These are phyloP conservation scores for Hemaris fuciformis DNA, from an alignment of 2,888 invertebrate species.

Conservation along the genomic window DNA sequence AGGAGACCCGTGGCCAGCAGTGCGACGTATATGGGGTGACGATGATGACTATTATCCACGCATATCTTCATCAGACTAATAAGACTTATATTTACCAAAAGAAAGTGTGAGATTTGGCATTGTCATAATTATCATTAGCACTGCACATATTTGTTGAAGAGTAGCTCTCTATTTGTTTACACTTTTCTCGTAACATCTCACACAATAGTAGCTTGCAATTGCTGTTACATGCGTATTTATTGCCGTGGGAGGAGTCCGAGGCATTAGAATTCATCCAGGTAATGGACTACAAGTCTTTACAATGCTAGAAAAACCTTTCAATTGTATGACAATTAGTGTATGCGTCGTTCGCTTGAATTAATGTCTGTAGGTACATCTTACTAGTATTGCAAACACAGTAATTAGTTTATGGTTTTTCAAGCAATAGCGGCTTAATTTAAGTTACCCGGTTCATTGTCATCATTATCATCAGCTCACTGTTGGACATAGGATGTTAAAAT, in stretches of 20 bases:
- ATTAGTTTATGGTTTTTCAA: background rate
- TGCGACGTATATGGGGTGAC: too few species aligned
- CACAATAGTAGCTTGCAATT: background rate
- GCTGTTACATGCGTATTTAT: background rate
- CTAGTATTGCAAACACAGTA: background rate
- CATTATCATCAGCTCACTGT: too few species aligned
- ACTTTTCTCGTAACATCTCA: background rate
- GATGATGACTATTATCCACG: too few species aligned
- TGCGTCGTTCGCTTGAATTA: background rate
- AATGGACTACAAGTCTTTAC: background rate
- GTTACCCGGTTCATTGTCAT: too few species aligned
- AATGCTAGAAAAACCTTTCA: background rate
- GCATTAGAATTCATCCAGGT: background rate
- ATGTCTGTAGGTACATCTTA: background rate
- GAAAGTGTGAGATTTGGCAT: too few species aligned
- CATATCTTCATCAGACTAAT: too few species aligned
- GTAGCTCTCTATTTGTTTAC: too few species aligned
- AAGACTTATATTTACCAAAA: too few species aligned
- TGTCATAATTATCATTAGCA: background rate
- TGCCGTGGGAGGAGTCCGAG: background rate
- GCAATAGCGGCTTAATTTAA: too few species aligned
- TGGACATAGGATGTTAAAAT: too few species aligned
- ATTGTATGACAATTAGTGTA: background rate
- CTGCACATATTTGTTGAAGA: too few species aligned
- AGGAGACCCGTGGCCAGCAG: too few species aligned